Base-by-base conservation (phyloP, 2,797 vertebrate genomes). In the Thunnus albacares region DNA sequence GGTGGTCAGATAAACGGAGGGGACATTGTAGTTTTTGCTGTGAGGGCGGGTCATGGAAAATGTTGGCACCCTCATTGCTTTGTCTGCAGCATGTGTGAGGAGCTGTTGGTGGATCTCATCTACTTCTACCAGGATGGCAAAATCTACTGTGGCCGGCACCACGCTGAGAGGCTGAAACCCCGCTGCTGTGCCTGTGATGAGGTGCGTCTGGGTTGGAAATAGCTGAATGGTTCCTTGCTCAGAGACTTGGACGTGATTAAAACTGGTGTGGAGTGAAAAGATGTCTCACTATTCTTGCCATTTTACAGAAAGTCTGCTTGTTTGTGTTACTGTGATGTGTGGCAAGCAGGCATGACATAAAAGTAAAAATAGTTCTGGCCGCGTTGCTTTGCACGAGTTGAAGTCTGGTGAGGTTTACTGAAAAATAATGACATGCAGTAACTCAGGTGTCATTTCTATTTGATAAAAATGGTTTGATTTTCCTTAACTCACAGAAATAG, bases 21-120 rank as follows among this genome's bases (percentile, higher is more conserved):
- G 5, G 98, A 99, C 90, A 98, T 99, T 4, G 98, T 98, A 0
- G 97, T 99, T 76, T 99, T 99, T 4, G 98, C 98, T 3, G 97
- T 97, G 0, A 95, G 97, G n/a, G 97, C 97, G 0, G 98, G 97
- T 18, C 98, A 98, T 0, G 97, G 97, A 0, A 94, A 97, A 68
- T 98, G 97, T 91, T 99, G 98, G 98, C 98, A 99, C 87, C 98
- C 98, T 5, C 96, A 97, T 2, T 99, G 98, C 94, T 99, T 99
- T 79, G 97, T 99, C 74, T 99, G 98, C 93, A 94, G 95, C 0
- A 94, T 97, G 87, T 99, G 98, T 88, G 97, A 96, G 0, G 98
- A 99, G 90, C 95, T 99, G 57, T 91, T 99, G 90, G 98, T 99
- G 5, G 98, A 99, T 90, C 93, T 99, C 78, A 99, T 99, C 95